Base-by-base conservation (phyloP, 2,888 invertebrate genomes). In the Brenthis ino region DNA sequence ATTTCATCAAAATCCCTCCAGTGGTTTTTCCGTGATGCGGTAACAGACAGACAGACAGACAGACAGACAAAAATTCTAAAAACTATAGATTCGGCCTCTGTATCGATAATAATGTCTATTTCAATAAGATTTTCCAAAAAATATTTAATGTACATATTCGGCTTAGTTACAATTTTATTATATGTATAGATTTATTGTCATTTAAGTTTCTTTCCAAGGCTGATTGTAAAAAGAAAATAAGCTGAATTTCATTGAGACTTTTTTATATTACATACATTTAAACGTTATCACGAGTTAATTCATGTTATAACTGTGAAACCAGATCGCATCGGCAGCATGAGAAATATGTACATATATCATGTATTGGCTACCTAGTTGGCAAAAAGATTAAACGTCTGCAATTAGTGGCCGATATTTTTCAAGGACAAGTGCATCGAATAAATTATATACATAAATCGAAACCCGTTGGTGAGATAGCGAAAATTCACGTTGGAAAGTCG, bases 381-480 rank as follows among this genome's bases (percentile, higher is more conserved):
- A 61, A 60, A 50, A 50, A 54, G 67, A 61, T 67, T 67, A 37
- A 61, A 47, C 61, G 11, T 61, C 11, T 14, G 47, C 28, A 56
- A 58, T 63, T 69, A 47, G 50, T 2, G 55, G 55, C 55, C 37
- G 54, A 64, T 57, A 56, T 28, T 57, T 69, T 64, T 71, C 71
- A 69, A 71, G 71, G 69, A 64, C 71, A 67, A 69, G 64, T 58
- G 56, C 68, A 65, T 61, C 64, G 64, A 63, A 67, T 69, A 64
- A 60, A 67, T 64, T 64, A 51, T 50, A 51, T 43, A 68, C 50
- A 51, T 16, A 53, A 63, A 53, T 33, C 20, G 13, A 60, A 69
- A 75, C 77, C 81, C 79, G 81, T 82, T 81, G 83, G 82, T 82
- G 83, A 83, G 86, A 84, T 77, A 86, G 83, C 82, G 84, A 85